Percentiles rank a stretch among this genome's conserved stretches.
Conservation (phyloP, 1,140 invertebrate species). For the Pogonomyrmex barbatus region DNA sequence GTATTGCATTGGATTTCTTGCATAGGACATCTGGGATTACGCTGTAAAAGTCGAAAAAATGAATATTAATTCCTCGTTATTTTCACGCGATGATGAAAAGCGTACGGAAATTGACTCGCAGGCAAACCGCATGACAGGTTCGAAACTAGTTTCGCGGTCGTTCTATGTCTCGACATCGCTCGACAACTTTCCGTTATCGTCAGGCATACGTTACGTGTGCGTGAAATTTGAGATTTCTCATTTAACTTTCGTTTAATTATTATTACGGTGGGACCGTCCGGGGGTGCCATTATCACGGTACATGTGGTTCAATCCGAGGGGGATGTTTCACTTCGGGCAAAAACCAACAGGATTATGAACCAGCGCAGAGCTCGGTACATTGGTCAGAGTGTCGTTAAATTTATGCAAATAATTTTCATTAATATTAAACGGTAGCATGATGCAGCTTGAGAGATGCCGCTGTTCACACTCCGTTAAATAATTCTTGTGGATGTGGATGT, state of each 20-base stretch:
- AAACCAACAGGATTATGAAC: conserved; percentile 62
- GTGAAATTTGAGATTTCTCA: conserved; percentile 71
- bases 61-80: conserved; percentile 71
- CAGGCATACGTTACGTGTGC: conserved; percentile 54
- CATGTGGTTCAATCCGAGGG: background rate
- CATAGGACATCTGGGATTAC: background rate
- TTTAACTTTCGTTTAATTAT: conserved; percentile 77
- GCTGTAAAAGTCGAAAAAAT: conserved; percentile 50
- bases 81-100: conserved; percentile 41
- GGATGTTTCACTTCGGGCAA: conserved; percentile 57
- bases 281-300: conserved; percentile 53
- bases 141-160: conserved; percentile 68
- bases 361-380: conserved; percentile 40
- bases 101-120: background rate
- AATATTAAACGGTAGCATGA: conserved; percentile 42
- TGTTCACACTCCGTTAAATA: conserved; percentile 26
- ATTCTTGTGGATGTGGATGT: background rate
- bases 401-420: conserved; percentile 69
- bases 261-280: conserved; percentile 44
- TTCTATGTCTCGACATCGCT: conserved; percentile 32
- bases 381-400: conserved; percentile 44
- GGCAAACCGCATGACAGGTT: conserved; percentile 66
- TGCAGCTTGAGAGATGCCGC: conserved; percentile 2
- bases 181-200: conserved; percentile 43
- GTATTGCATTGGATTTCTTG: background rate